phyloP scores from a whole-genome alignment of 2,888 invertebrate species.

The Synanthedon andrenaeformis region DNA sequence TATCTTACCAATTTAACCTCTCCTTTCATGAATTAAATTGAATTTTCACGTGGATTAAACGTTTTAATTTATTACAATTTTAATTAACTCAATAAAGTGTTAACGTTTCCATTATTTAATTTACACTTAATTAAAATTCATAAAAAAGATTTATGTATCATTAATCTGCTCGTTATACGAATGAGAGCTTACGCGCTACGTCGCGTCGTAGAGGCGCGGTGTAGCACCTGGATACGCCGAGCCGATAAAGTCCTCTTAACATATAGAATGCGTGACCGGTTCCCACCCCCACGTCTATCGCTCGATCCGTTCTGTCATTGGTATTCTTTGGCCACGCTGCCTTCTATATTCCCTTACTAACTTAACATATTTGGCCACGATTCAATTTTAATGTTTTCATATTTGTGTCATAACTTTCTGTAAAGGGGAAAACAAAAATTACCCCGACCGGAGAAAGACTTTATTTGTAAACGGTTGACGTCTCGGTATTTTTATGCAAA shows the following conservation, averaged over 20 bases:
- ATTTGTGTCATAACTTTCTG: slow-evolving; percentile 60
- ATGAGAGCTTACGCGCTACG: neutral
- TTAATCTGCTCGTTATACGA: neutral
- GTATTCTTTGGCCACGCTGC: slow-evolving; percentile 42
- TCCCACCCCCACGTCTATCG: slow-evolving; percentile 2
- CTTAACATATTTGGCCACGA: slow-evolving; percentile 60
- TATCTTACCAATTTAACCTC: no score
- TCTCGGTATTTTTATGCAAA: slow-evolving; percentile 62
- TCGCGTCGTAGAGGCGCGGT: slow-evolving; percentile 7
- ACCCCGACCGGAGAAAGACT: slow-evolving; percentile 44
- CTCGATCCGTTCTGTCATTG: slow-evolving; percentile 28
- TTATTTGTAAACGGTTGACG: slow-evolving; percentile 65
- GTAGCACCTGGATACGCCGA: slow-evolving; percentile 55
- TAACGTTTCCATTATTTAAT: neutral
- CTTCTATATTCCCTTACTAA: slow-evolving; percentile 40
- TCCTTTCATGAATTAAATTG: neutral
- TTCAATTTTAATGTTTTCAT: slow-evolving; percentile 65
- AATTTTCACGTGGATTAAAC: neutral
- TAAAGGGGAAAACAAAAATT: slow-evolving; percentile 58
- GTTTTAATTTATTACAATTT: neutral
- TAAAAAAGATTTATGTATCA: neutral
- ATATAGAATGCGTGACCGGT: neutral
- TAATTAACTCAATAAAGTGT: neutral
- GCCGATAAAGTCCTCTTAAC: slow-evolving; percentile 9
- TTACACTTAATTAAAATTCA: neutral